A percentile compares a stretch with the other conserved stretches of the same genome.
Conservation (phyloP, 2,113 vertebrate species). For the Cygnus atratus region DNA sequence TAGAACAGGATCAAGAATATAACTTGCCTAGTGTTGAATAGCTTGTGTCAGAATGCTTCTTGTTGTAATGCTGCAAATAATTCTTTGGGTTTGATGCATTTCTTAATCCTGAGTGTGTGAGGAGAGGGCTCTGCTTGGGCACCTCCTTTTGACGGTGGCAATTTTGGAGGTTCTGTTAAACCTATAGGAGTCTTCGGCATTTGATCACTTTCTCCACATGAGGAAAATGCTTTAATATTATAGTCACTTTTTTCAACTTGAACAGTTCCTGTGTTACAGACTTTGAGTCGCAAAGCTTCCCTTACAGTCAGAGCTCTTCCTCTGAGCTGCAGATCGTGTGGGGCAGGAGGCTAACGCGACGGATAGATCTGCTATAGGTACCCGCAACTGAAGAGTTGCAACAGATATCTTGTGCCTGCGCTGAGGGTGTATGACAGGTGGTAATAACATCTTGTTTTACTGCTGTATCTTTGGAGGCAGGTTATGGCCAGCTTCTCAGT, state of each 20-base stretch:
- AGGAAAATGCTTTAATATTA: not conserved
- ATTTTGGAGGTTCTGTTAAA: not conserved
- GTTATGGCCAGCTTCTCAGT: not conserved
- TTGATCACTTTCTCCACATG: not conserved
- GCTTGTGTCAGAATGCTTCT: not conserved
- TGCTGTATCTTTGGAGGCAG: not conserved
- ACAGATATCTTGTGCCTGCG: accelerated
- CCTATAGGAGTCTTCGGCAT: not conserved
- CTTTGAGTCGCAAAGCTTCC: not conserved
- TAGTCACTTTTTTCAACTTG: not conserved
- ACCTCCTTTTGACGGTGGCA: not conserved
- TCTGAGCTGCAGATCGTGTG: accelerated
- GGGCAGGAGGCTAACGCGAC: accelerated
- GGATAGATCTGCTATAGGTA: not conserved
- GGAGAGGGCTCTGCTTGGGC: not conserved
- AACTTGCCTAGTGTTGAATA: not conserved
- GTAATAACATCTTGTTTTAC: accelerated
- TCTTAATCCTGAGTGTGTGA: not conserved
- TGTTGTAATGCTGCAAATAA: not conserved
- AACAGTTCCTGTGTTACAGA: not conserved
- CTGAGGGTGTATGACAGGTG: no score
- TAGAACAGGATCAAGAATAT: not conserved
- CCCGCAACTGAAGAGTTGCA: not conserved
- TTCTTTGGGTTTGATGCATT: not conserved
- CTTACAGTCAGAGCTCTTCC: not conserved